Conservation (phyloP, 2,113 vertebrate genomes). For the Oophaga pumilio region DNA sequence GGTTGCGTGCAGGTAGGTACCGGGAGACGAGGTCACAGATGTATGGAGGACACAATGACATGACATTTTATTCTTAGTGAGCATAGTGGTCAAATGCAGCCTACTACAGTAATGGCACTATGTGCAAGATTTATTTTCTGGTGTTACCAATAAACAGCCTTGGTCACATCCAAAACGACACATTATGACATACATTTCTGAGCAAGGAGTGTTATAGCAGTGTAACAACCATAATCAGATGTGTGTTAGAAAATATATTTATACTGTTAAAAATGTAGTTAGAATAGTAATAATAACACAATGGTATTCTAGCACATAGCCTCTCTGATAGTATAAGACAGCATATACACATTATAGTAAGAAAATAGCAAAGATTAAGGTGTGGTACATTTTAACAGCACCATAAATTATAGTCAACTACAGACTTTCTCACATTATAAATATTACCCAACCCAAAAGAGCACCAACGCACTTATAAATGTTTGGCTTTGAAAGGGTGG, state of each 20-base stretch:
- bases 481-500: neutral
- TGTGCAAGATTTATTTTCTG: no score
- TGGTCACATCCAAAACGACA: no score
- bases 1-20: no score
- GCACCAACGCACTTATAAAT: neutral
- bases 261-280: neutral
- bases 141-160: no score
- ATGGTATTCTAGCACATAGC: neutral
- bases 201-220: no score
- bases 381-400: constrained; percentile 7
- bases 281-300: neutral
- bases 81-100: no score
- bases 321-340: neutral
- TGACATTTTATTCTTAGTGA: no score
- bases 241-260: neutral
- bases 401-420: neutral
- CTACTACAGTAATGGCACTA: no score
- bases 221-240: no score
- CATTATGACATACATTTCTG: no score
- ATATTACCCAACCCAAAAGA: neutral
- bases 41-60: no score
- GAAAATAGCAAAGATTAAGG: constrained; percentile 5
- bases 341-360: neutral
- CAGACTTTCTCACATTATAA: neutral
- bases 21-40: no score